Percentiles rank a stretch among this genome's conserved stretches.
Conservation (phyloP, 2,888 invertebrate species). For the Lasioglossum lativentre region DNA sequence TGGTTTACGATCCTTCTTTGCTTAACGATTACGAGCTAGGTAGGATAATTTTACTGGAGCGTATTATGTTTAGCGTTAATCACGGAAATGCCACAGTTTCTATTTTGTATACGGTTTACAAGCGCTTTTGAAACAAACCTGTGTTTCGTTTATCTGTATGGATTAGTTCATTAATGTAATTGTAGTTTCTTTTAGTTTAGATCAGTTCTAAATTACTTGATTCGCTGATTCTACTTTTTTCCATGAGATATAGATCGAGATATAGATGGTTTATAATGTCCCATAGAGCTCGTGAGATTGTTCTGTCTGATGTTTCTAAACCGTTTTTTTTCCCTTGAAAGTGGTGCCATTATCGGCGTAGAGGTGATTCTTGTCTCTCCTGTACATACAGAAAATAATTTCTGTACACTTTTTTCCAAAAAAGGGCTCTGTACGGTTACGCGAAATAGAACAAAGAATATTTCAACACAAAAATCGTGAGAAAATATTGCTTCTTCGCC, state of each 20-base stretch:
- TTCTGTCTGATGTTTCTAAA: not conserved
- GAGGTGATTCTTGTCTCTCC: too few species aligned
- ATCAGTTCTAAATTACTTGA: not conserved
- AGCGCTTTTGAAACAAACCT: not conserved
- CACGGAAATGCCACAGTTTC: not conserved
- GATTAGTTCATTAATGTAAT: not conserved
- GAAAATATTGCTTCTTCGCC: too few species aligned
- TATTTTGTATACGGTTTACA: not conserved
- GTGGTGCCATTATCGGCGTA: too few species aligned
- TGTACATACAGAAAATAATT: too few species aligned
- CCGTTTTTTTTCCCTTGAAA: too few species aligned
- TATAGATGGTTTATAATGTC: not conserved
- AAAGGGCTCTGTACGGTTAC: too few species aligned
- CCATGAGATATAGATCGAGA: too few species aligned
- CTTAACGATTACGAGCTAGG: not conserved
- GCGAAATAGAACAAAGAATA: too few species aligned
- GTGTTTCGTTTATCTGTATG: not conserved
- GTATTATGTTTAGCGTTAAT: constrained; percentile 3
- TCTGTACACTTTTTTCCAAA: too few species aligned
- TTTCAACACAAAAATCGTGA: too few species aligned
- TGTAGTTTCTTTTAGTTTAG: not conserved
- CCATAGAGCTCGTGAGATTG: constrained; percentile 36
- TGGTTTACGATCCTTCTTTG: not conserved
- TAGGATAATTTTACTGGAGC: not conserved
- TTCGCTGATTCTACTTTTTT: not conserved